Base-by-base conservation (phyloP, 2,888 invertebrate species). In the Rhagophthalmus giganteus region DNA sequence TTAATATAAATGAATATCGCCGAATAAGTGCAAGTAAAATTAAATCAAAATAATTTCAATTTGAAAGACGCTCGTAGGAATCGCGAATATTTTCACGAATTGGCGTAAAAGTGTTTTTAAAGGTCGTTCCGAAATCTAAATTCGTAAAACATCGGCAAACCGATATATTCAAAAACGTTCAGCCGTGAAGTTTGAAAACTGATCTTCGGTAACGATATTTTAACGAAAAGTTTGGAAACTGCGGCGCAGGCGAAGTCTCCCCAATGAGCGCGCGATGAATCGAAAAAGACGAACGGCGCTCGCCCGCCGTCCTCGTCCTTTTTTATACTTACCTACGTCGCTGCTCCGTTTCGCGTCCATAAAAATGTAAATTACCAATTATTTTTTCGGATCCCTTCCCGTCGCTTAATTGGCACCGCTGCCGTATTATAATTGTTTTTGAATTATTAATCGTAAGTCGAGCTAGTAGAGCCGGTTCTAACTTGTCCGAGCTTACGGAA, bases 311-410 rank as follows among this genome's bases (percentile, higher is more conserved):
- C 58, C 42, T 45, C 34, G 40, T n/a, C 26, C 52, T 54, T 49
- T 49, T 38, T 58, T 55, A 37, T 46, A 39, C 24, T 16, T 24
- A 2, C 6, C 42, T 50, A 52, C 50, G 54, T 58, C 60, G 57
- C 55, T 46, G 53, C 52, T 54, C 54, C 55, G 57, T 56, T 54
- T 54, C 53, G 48, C 52, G 46, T 55, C 57, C 55, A 55, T 47
- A 44, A 52, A 47, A 57, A 57, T 52, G 54, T 57, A 57, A 60
- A 58, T 38, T 54, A 54, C 48, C 57, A 50, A 54, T 42, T 46
- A 46, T 50, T 50, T 41, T 41, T 35, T 40, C 31, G 38, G 28
- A 15, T 45, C 30, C 28, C 27, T 47, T 31, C 39, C 16, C n/a
- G 13, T 28, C 25, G 11, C 20, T 26, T 44, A 44, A 31, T 37